Conservation (phyloP, 2,113 vertebrate species). For the Scalopus aquaticus region DNA sequence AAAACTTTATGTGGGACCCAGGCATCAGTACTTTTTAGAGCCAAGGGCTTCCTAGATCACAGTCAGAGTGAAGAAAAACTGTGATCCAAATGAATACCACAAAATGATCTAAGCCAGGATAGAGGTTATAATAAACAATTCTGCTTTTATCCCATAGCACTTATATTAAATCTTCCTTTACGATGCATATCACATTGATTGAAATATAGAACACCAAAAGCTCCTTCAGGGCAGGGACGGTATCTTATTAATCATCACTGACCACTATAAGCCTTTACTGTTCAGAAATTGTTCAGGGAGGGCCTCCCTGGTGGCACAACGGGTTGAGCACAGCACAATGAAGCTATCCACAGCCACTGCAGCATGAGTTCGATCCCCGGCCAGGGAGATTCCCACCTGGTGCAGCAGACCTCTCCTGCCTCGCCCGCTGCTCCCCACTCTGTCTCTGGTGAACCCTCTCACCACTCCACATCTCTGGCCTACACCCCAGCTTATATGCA, state of each 20-base stretch:
- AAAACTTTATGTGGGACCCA: not conserved
- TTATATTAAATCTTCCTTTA: conserved; percentile 12
- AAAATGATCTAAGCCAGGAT: not conserved
- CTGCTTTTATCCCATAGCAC: not conserved
- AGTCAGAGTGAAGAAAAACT: not conserved
- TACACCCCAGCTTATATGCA: too few relatives aligned
- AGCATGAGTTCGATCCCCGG: too few relatives aligned
- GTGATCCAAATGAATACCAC: not conserved
- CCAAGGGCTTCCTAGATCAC: not conserved
- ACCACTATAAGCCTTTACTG: not conserved
- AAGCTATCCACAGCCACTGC: too few relatives aligned
- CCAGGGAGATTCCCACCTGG: too few relatives aligned
- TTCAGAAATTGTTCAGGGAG: not conserved
- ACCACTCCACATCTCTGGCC: too few relatives aligned
- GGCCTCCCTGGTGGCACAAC: too few relatives aligned
- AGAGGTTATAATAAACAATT: conserved; percentile 5
- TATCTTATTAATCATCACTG: conserved; percentile 4
- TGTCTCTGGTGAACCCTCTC: too few relatives aligned
- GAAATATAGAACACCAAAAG: not conserved
- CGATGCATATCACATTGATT: not conserved
- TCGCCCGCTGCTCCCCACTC: too few relatives aligned
- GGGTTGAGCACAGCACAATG: too few relatives aligned
- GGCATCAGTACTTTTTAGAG: not conserved
- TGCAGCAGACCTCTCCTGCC: too few relatives aligned
- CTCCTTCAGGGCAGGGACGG: not conserved